A percentile compares a stretch with the other conserved stretches of the same genome.
Evolutionary conservation across 37 sponge, comb jelly and placozoan genomes (phyloP).

Genomic region (Aplysina aerophoba): DNA sequence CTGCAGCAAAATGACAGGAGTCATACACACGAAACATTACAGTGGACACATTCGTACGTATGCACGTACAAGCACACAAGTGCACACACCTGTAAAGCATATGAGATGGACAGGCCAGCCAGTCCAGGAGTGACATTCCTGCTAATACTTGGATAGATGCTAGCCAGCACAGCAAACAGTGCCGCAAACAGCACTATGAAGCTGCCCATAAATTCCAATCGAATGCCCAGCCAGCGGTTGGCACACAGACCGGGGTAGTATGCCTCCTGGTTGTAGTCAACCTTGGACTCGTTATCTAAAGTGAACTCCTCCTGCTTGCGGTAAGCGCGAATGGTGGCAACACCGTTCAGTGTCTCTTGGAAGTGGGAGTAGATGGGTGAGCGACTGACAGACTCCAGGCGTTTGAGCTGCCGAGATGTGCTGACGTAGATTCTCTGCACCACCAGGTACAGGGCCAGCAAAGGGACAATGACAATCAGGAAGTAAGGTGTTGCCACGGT

Average conservation of each 20-base stretch:
- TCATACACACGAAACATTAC: not conserved
- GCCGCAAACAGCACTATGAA: conserved; percentile 89
- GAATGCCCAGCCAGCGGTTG: conserved; percentile 94
- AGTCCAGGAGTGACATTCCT: conserved; percentile 59
- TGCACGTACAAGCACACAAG: not conserved
- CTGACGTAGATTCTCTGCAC: conserved; percentile 92
- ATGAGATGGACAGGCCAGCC: conserved; percentile 90
- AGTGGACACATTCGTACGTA: not conserved
- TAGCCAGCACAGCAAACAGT: conserved; percentile 85
- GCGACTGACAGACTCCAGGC: conserved; percentile 90
- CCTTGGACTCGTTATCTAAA: conserved; percentile 74
- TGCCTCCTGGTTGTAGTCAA: conserved; percentile 93
- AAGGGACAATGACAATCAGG: conserved; percentile 79
- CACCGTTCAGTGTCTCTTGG: conserved; percentile 91
- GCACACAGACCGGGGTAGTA: conserved; percentile 90
- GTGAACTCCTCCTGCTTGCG: conserved; percentile 74
- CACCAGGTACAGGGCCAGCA: conserved; percentile 76
- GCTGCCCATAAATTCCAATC: conserved; percentile 95
- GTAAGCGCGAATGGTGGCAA: conserved; percentile 92
- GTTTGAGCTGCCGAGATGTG: conserved; percentile 96
- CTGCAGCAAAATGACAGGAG: conserved; percentile 28
- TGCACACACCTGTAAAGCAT: conserved; percentile 80
- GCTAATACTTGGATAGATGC: conserved; percentile 15
- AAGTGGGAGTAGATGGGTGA: conserved; percentile 99
- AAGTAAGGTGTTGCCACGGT: conserved; percentile 81